Evolutionary conservation across 2,797 vertebrate species (phyloP), one percentile per base, ranked within the genome.

Genomic region (Phataginus tricuspis): DNA sequence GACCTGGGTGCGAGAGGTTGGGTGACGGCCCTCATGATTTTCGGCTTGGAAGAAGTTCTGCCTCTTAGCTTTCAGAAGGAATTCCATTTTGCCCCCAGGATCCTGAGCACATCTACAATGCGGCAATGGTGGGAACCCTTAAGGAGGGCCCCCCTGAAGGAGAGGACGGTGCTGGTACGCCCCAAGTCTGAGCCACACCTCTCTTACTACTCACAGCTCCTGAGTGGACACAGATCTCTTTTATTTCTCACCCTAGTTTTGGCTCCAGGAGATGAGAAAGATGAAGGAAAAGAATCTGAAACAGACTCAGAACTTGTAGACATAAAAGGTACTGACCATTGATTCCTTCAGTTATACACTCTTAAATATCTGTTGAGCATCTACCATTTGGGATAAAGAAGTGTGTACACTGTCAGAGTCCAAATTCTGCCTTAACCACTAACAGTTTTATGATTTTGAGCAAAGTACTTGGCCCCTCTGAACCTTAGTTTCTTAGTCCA

Each of bases 251-350:
- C 94, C 94, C 59, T 97, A 99, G 99, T 78, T 37, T 99, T 99
- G 95, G 98, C 99, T 96, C 98, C 99, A 96, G 98, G 98, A 34
- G 98, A 99, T 18, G 98, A 99, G 71, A 94, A 75, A n/a, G 34
- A 82, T 15, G 96, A 88, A 94, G 61, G 92, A 55, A 96, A 94
- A 51, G 97, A 98, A 83, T 18, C 95, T 37, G 96, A 80, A 10
- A 83, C 79, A 84, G 91, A 84, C 42, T 21, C 82, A 7, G 79
- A 71, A 0, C 10, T 64, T 42, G 49, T 16, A 51, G 96, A 97
- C 34, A 61, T 6, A n/a, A 5, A 80, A 96, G 97, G 97, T 98
- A 96, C 39, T 84, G 57, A 27, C 19, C 12, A 12, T 29, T 25
- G 29, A 0, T 71, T 34, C 19, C 39, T 42, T 71, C 12, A 1